Evolutionary conservation across 2,797 vertebrate genomes (phyloP), one percentile per base, ranked within the genome.

Genomic region (Pygocentrus nattereri): DNA sequence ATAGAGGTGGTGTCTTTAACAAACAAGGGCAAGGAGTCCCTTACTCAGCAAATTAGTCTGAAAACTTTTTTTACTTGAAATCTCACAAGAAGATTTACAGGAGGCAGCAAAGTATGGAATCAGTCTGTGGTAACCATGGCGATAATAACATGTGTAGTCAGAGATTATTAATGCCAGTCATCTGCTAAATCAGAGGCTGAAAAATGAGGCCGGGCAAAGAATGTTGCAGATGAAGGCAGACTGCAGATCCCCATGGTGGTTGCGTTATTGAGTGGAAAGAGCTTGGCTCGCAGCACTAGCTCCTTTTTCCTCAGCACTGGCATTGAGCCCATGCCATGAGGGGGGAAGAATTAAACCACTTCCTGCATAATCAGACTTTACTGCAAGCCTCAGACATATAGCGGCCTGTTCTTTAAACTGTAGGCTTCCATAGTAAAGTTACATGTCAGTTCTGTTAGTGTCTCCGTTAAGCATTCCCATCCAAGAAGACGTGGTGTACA

Each of bases 231-330:
- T 75, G 79, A 85, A 82, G 30, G 82, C 70, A 80, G 79, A 73
- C 71, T 81, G 83, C 74, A 58, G 72, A 83, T 77, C 77, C 76
- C 61, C 78, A 7, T 68, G 65, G 81, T 58, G 64, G 84, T 87
- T 77, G 73, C 44, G 74, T 84, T 81, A 87, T 75, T 87, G 82
- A 83, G 62, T 86, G 84, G 88, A 88, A 91, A 90, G 85, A 75
- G 69, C 68, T 65, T 82, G 47, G 58, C 74, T 78, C 67, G 81
- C 41, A 78, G 47, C 25, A 41, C 44, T 70, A 67, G 67, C 76
- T 77, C 68, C 83, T 82, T 79, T 76, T 82, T 76, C 41, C 75
- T 71, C 31, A 74, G 74, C 61, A 80, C 71, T 88, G 88, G 73
- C 70, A 30, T 79, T 70, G 30, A 70, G 67, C 82, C 80, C 23